Conservation (phyloP, 2,113 vertebrate genomes). For the Esox niger region DNA sequence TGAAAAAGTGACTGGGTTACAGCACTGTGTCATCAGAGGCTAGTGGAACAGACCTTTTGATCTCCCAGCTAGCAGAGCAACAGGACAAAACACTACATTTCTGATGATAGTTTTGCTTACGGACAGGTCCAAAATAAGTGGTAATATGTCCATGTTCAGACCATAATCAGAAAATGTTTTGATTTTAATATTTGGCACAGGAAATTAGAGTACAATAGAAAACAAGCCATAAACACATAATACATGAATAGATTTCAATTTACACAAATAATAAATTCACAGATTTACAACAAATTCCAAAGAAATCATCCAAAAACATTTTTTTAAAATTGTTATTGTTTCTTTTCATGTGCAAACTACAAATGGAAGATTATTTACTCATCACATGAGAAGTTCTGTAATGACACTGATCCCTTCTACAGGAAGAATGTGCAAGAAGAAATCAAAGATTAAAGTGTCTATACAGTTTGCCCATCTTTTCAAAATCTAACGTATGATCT, state of each 20-base stretch:
- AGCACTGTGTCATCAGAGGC: conserved; percentile 25
- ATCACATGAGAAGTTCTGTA: conserved; percentile 14
- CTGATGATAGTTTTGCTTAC: conserved; percentile 37
- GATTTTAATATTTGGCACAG: no score
- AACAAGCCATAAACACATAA: conserved; percentile 51
- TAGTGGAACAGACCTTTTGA: not conserved
- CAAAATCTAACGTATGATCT: not conserved
- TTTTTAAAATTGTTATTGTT: conserved; percentile 25
- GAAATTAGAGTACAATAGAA: conserved; percentile 46
- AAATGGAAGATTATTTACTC: conserved; percentile 29
- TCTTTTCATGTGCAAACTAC: conserved; percentile 53
- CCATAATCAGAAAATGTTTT: no score
- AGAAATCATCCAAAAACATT: conserved; percentile 32
- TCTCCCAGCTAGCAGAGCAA: conserved; percentile 3
- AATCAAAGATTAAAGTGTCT: not conserved
- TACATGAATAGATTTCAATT: conserved; percentile 44
- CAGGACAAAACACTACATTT: conserved; percentile 35
- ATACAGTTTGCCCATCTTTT: not conserved
- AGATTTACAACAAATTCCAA: conserved; percentile 47
- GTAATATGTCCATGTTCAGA: no score
- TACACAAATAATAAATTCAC: conserved; percentile 52
- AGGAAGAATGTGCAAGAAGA: conserved; percentile 27
- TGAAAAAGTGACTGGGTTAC: conserved; percentile 27
- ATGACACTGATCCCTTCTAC: conserved; percentile 44
- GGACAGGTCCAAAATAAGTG: conserved; percentile 51